These are phyloP conservation scores for Eulemur mongoz DNA, from an alignment of 2,797 vertebrate genomes.

Conservation along the genomic window DNA sequence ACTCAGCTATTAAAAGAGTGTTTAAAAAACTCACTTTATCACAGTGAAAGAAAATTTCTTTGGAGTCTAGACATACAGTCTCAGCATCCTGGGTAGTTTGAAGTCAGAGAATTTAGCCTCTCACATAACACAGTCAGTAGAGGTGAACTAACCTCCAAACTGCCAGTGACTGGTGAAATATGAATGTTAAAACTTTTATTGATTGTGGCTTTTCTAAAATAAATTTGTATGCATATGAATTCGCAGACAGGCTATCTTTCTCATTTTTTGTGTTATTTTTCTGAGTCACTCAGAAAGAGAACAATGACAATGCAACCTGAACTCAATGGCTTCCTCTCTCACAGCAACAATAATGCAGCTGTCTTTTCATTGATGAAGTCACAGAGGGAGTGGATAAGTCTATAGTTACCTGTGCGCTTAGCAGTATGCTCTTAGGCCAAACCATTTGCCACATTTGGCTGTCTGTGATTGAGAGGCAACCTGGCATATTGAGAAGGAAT, in stretches of 20 bases:
- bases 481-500: neutral
- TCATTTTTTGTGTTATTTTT: slow-evolving; percentile 41
- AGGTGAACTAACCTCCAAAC: slow-evolving; percentile 18
- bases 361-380: neutral
- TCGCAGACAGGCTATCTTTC: neutral
- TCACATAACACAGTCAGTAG: neutral
- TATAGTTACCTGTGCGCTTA: neutral
- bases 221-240: slow-evolving; percentile 44
- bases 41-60: slow-evolving; percentile 57
- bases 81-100: neutral
- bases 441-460: neutral
- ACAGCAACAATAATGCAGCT: neutral
- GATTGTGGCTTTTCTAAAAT: neutral
- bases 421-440: neutral
- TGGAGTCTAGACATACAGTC: neutral
- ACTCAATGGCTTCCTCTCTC: neutral
- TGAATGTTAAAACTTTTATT: neutral
- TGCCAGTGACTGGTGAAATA: neutral
- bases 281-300: neutral
- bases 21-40: slow-evolving; percentile 25
- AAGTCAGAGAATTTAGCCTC: neutral
- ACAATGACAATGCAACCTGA: neutral
- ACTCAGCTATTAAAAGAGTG: neutral
- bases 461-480: neutral
- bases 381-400: neutral